Evolutionary conservation across 92 coral and sea anemone species (phyloP), one percentile per base, ranked within the genome.

Genomic region (Heliopora coerulea): DNA sequence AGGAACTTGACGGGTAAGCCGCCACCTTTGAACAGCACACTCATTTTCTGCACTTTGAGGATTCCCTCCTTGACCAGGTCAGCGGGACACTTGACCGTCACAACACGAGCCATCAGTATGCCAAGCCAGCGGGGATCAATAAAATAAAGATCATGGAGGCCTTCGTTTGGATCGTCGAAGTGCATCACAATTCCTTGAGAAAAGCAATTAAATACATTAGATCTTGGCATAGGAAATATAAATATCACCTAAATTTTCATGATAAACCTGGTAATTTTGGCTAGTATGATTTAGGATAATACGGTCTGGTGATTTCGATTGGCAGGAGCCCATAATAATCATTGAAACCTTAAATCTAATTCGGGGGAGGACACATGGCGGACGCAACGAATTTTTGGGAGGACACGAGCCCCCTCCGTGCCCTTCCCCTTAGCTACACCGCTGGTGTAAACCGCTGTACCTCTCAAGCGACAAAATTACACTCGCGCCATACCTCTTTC

Each of bases 61-160:
- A 92, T 80, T 4, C 97, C 97, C 31, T 89, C 82, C 13, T 37
- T 76, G 27, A 84, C 75, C 81, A 74, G 86, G 20, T 88, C 91
- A 26, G 91, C 89, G 29, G 82, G 93, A 73, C 82, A 78, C 3
- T 52, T 76, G 18, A 92, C 44, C 3, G 93, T 90, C 15, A 92
- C 90, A 32, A 92, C 80, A 9, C 91, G 89, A 20, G 97, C 91
- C 86, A 92, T 91, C 46, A 87, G 81, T 63, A 88, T 93, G 61
- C 97, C 89, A 39, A 92, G 84, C 97, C 97, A 92, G 50, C 88
- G 78, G 57, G 97, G 97, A 62, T 92, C 97, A 49, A 92, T 88
- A 75, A 92, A 92, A 81, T 80, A 92, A 75, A 87, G 88, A 54
- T 92, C 97, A 63, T 85, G 91, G 24, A 92, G 86, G 21, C 90